These are phyloP conservation scores for Aphelinus certus DNA, from an alignment of 1,140 invertebrate genomes.

Conservation along the genomic window DNA sequence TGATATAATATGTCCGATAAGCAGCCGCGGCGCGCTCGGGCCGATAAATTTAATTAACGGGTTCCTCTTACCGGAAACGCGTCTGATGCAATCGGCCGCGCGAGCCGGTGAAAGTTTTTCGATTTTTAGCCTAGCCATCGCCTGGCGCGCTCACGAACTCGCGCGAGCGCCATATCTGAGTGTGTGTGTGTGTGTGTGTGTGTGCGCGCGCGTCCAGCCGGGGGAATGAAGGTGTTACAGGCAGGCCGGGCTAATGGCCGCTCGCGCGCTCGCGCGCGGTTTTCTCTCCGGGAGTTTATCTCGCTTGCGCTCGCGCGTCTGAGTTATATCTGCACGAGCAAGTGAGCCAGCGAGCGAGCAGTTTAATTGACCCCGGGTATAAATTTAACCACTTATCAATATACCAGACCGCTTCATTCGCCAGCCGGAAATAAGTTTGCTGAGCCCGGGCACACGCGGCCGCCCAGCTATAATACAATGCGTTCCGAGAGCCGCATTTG, in stretches of 20 bases:
- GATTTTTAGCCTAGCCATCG: no score
- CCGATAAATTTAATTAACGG: constrained; percentile 39
- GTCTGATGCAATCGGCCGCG: constrained; percentile 32
- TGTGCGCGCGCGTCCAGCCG: background rate
- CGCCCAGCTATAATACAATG: no score
- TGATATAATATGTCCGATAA: constrained; percentile 35
- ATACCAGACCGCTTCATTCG: constrained; percentile 37
- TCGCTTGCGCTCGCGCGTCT: background rate
- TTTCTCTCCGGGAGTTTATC: constrained; percentile 7
- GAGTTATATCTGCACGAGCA: constrained; percentile 1
- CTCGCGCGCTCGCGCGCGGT: background rate
- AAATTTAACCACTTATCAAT: constrained; percentile 43
- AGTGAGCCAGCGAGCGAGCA: background rate
- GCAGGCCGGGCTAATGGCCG: constrained; percentile 15
- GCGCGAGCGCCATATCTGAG: no score
- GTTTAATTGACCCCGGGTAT: constrained; percentile 32
- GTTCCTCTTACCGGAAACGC: constrained; percentile 35
- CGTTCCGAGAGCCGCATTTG: no score
- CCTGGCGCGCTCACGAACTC: no score
- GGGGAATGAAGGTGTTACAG: constrained; percentile 24
- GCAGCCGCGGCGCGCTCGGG: background rate
- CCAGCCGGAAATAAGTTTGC: constrained; percentile 29
- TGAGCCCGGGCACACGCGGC: no score
- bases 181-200: no score
- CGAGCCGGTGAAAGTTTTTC: constrained; percentile 25